Conservation (phyloP, 2,888 invertebrate species). For the Epiblema foenella region DNA sequence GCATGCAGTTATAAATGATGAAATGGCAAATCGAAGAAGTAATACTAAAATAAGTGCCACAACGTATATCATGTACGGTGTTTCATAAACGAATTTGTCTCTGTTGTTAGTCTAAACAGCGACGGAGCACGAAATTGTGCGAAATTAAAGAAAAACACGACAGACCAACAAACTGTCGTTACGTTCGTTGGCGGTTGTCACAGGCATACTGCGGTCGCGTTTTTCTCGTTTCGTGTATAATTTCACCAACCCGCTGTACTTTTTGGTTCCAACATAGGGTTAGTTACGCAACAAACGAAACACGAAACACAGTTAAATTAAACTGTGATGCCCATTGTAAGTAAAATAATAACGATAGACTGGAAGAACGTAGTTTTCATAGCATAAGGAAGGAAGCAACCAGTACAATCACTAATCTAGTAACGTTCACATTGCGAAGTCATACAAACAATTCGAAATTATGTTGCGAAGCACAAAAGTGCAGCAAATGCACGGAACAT, state of each 20-base stretch:
- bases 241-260: slow-evolving; percentile 3
- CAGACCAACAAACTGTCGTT: slow-evolving; percentile 37
- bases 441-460: slow-evolving; percentile 22
- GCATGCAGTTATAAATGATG: slow-evolving; percentile 39
- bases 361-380: background rate
- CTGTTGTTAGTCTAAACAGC: slow-evolving; percentile 42
- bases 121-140: slow-evolving; percentile 34
- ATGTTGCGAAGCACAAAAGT: slow-evolving; percentile 36
- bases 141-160: slow-evolving; percentile 44
- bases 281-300: background rate
- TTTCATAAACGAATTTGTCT: slow-evolving; percentile 27
- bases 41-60: slow-evolving; percentile 23
- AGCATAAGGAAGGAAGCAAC: background rate
- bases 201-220: slow-evolving; percentile 12
- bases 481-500: slow-evolving; percentile 41
- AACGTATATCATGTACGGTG: slow-evolving; percentile 1
- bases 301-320: background rate
- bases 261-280: background rate
- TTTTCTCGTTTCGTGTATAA: slow-evolving; percentile 27
- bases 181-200: slow-evolving; percentile 30
- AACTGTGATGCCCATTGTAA: background rate
- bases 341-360: background rate
- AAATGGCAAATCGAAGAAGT: slow-evolving; percentile 32
- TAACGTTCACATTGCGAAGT: background rate
- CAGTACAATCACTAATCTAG: background rate